Percentiles rank a stretch among this genome's conserved stretches.
Conservation (phyloP, 2,113 vertebrate genomes). For the Rhipidura dahli region DNA sequence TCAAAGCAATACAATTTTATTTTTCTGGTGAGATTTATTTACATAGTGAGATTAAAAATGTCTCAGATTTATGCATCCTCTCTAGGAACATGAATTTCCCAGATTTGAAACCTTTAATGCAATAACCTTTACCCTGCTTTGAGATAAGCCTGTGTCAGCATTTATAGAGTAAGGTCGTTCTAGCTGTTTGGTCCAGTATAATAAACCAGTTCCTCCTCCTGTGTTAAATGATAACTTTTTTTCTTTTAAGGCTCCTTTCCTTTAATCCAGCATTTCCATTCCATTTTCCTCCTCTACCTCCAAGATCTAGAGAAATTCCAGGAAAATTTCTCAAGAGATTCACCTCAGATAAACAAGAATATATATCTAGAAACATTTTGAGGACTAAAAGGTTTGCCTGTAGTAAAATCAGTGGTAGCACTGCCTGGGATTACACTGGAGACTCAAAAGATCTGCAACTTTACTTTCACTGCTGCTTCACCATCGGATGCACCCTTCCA, state of each 20-base stretch:
- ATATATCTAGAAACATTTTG: neutral
- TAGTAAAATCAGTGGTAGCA: neutral
- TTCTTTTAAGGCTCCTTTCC: neutral
- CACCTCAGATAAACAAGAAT: neutral
- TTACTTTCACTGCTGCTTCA: neutral
- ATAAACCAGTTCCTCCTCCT: neutral
- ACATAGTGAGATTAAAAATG: conserved; percentile 23
- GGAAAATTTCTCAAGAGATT: neutral
- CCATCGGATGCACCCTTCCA: neutral
- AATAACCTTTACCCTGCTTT: conserved; percentile 17
- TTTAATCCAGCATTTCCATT: neutral
- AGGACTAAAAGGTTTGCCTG: neutral
- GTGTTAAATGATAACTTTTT: neutral
- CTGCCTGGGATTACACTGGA: neutral
- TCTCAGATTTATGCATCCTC: conserved; percentile 5
- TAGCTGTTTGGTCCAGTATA: neutral
- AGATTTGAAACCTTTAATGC: conserved; percentile 9
- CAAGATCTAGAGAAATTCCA: neutral
- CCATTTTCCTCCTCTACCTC: neutral
- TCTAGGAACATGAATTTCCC: neutral
- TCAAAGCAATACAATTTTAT: conserved; percentile 23
- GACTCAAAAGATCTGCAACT: neutral
- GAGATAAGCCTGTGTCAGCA: neutral
- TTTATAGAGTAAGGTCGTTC: neutral
- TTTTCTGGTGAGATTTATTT: conserved; percentile 49